These are phyloP conservation scores for Aphidius gifuensis DNA, from an alignment of 1,140 invertebrate species.

Conservation along the genomic window DNA sequence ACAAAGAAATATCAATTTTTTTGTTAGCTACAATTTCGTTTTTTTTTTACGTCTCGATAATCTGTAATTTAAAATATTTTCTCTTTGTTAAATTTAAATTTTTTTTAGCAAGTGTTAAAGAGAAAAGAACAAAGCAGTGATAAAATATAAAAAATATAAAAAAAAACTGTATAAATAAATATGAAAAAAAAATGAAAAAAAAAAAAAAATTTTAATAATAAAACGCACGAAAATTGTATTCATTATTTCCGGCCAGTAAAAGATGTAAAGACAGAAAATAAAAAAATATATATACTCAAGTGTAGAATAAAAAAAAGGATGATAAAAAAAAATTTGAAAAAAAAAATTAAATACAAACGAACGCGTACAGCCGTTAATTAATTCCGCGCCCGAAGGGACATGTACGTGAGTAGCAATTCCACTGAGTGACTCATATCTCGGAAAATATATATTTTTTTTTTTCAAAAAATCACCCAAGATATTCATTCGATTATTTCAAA, in stretches of 20 bases:
- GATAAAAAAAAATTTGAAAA: constrained; percentile 3
- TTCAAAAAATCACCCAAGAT: too few relatives aligned
- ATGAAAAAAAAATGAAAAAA: constrained; percentile 5
- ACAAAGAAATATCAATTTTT: too few relatives aligned
- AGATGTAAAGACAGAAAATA: constrained; percentile 39
- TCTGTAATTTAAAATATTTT: too few relatives aligned
- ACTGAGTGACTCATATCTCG: constrained; percentile 5
- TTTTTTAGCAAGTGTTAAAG: not conserved
- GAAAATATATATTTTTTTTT: not conserved
- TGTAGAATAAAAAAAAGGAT: constrained; percentile 8
- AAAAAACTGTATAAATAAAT: too few relatives aligned
- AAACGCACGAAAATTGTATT: constrained; percentile 26
- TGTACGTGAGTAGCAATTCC: constrained; percentile 21
- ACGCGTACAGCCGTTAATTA: constrained; percentile 20
- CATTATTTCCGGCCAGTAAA: constrained; percentile 36
- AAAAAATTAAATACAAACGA: constrained; percentile 13
- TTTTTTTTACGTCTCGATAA: too few relatives aligned
- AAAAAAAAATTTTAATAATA: constrained; percentile 2
- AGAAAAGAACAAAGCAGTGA: constrained; percentile 6
- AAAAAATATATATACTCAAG: constrained; percentile 22
- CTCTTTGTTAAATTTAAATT: too few relatives aligned
- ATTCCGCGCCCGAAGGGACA: constrained; percentile 22
- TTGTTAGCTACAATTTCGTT: too few relatives aligned
- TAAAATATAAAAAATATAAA: not conserved
- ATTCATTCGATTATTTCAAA: too few relatives aligned